A percentile compares a stretch with the other conserved stretches of the same genome.
phyloP scores from a whole-genome alignment of 2,113 vertebrate species.

The Condylura cristata region DNA sequence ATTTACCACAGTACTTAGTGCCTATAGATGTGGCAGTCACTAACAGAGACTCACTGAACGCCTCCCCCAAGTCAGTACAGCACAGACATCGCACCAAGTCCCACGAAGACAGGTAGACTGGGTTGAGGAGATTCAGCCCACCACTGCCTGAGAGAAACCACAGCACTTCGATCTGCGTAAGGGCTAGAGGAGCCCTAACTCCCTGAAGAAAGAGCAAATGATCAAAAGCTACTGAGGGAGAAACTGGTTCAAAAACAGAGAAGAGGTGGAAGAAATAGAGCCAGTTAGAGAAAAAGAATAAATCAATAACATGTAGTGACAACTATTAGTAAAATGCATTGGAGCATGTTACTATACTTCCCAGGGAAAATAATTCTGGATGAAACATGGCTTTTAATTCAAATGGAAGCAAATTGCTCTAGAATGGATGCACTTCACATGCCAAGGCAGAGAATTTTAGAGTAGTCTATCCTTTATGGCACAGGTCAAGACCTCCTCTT shows the following conservation, averaged over 20 bases:
- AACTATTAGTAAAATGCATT: not conserved
- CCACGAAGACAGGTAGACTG: not conserved
- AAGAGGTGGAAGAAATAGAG: not conserved
- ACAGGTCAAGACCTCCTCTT: not conserved
- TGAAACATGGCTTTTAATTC: not conserved
- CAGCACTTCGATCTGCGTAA: accelerated
- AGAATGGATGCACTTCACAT: not conserved
- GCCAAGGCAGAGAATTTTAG: not conserved
- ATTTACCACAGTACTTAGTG: not conserved
- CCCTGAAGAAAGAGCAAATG: not conserved
- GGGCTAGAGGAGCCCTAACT: not conserved
- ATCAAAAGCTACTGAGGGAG: not conserved
- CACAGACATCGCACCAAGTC: not conserved
- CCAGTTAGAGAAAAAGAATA: not conserved
- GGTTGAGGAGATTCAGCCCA: not conserved
- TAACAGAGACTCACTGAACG: not conserved
- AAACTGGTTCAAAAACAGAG: not conserved
- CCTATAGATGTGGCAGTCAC: not conserved
- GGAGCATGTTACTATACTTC: not conserved
- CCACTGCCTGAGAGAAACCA: not conserved
- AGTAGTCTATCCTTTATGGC: not conserved
- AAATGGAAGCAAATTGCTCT: not conserved
- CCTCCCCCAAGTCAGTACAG: not conserved
- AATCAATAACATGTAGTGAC: not conserved
- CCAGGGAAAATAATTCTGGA: not conserved